phyloP scores from a whole-genome alignment of 2,888 invertebrate genomes.

The Falcaria lacertinaria region DNA sequence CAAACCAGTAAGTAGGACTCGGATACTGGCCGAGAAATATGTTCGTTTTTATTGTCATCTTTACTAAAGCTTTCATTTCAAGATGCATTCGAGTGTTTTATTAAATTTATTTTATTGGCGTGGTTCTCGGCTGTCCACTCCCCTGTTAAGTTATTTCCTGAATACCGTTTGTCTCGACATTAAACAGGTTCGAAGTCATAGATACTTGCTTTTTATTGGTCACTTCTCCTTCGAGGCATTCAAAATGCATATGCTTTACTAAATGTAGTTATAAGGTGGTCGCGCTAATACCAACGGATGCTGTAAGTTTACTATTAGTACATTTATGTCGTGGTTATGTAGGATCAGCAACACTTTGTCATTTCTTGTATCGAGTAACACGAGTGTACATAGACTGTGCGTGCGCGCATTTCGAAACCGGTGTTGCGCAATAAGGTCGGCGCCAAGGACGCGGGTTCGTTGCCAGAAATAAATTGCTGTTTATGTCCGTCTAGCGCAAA shows the following conservation, averaged over 20 bases:
- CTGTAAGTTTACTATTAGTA: no score
- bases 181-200: background rate
- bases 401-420: constrained; percentile 68
- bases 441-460: constrained; percentile 76
- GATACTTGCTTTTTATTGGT: background rate
- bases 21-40: background rate
- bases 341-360: constrained; percentile 13
- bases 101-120: background rate
- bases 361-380: constrained; percentile 24
- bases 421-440: constrained; percentile 78
- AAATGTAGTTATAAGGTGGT: no score
- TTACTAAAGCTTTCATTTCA: background rate
- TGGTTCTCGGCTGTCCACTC: background rate
- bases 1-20: background rate
- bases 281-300: no score
- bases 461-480: constrained; percentile 76
- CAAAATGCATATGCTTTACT: background rate
- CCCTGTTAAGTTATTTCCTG: background rate
- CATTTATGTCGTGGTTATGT: background rate
- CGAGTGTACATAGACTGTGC: constrained; percentile 42
- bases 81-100: background rate
- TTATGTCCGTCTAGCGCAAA: constrained; percentile 71
- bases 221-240: background rate
- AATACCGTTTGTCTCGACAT: background rate
- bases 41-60: background rate